A percentile compares a stretch with the other conserved stretches of the same genome.
phyloP scores from a whole-genome alignment of 2,797 vertebrate species.

The Kryptopterus vitreolus region DNA sequence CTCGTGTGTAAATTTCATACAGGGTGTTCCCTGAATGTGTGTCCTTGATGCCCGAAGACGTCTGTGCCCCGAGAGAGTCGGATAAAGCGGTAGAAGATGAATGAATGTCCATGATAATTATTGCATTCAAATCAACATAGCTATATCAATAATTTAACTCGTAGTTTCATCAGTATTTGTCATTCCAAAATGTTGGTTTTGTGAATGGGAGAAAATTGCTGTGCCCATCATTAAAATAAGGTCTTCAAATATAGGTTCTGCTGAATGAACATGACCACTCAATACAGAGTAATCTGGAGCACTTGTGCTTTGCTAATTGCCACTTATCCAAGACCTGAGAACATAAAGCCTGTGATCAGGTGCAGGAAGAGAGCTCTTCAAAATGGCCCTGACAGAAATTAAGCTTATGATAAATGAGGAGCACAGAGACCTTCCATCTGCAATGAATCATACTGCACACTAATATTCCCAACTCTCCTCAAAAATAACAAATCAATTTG shows the following conservation, averaged over 20 bases:
- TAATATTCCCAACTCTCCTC: neutral
- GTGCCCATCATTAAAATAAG: constrained; percentile 19
- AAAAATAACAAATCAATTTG: constrained; percentile 16
- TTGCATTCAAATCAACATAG: neutral
- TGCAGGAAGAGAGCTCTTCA: constrained; percentile 37
- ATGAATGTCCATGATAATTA: neutral
- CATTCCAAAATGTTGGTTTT: neutral
- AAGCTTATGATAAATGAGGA: constrained; percentile 30
- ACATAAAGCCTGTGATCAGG: constrained; percentile 36
- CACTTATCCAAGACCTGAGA: constrained; percentile 32
- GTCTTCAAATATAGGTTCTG: constrained; percentile 4
- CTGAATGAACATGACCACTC: constrained; percentile 39
- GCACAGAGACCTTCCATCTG: constrained; percentile 25
- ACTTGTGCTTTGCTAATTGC: constrained; percentile 45
- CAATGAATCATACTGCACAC: constrained; percentile 21
- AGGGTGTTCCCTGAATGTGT: too few relatives aligned
- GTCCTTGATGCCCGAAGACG: too few relatives aligned
- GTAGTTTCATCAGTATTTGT: neutral
- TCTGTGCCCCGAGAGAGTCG: too few relatives aligned
- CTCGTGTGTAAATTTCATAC: too few relatives aligned
- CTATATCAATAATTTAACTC: neutral
- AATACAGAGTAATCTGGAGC: constrained; percentile 22
- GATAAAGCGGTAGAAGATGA: too few relatives aligned
- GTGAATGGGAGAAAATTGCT: neutral
- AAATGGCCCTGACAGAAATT: constrained; percentile 30